phyloP scores from a whole-genome alignment of 64 coral and sea anemone genomes.

The Exaiptasia diaphana region DNA sequence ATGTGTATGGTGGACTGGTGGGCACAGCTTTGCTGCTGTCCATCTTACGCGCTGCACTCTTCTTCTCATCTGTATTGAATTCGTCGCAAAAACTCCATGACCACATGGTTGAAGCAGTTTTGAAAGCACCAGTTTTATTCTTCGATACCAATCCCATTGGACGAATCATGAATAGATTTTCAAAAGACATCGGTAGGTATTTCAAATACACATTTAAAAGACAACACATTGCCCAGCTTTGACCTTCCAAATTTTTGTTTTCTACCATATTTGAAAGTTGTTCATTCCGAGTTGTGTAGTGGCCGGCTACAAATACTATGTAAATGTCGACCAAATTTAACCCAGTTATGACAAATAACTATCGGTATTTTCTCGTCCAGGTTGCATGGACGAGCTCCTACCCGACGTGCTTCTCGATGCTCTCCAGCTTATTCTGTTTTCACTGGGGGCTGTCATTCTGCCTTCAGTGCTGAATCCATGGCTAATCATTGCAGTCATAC shows the following conservation, averaged over 20 bases:
- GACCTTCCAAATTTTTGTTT: too few species aligned
- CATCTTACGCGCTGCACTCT: slow-evolving; percentile 5
- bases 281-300: too few species aligned
- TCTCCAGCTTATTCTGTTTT: slow-evolving; percentile 17
- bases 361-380: not conserved
- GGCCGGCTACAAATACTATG: too few species aligned
- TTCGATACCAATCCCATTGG: slow-evolving; percentile 54
- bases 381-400: slow-evolving; percentile 35
- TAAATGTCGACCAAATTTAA: too few species aligned
- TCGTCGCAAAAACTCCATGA: slow-evolving; percentile 22
- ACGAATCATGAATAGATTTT: slow-evolving; percentile 61
- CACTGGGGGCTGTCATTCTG: slow-evolving; percentile 15
- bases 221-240: too few species aligned
- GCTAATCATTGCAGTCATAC: slow-evolving; percentile 17
- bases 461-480: slow-evolving; percentile 39
- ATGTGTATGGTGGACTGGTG: slow-evolving; percentile 10
- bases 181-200: slow-evolving; percentile 26
- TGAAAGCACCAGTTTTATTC: slow-evolving; percentile 41
- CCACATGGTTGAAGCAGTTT: slow-evolving; percentile 12
- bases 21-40: slow-evolving; percentile 12
- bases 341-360: too few species aligned
- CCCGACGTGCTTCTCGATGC: slow-evolving; percentile 30
- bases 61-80: not conserved
- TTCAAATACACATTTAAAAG: too few species aligned
- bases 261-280: too few species aligned